phyloP scores from a whole-genome alignment of 2,113 vertebrate species.

The Osmerus mordax region DNA sequence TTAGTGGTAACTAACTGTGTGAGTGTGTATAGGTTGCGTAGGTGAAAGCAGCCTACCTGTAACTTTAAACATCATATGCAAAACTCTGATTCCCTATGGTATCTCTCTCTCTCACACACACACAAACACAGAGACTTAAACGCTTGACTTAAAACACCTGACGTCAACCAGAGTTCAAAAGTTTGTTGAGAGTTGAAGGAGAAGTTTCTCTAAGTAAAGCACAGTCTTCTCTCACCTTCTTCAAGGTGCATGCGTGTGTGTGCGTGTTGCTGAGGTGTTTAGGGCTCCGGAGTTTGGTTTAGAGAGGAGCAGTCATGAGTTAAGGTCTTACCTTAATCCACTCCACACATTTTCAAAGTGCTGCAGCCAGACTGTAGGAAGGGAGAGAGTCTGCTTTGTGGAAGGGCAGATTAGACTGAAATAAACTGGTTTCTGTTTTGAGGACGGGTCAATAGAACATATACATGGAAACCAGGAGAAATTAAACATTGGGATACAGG shows the following conservation, averaged over 20 bases:
- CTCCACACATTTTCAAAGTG: constrained; percentile 60
- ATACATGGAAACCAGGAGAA: background rate
- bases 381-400: constrained; percentile 58
- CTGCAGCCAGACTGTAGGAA: constrained; percentile 50
- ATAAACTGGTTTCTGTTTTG: constrained; percentile 55
- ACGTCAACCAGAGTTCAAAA: constrained; percentile 22
- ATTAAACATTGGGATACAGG: constrained; percentile 15
- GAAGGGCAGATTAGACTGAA: constrained; percentile 63
- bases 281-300: constrained; percentile 46
- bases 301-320: constrained; percentile 47
- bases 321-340: constrained; percentile 66
- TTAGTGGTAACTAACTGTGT: no score
- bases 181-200: constrained; percentile 33
- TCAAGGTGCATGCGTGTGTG: constrained; percentile 21
- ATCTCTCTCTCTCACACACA: background rate
- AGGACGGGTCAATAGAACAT: constrained; percentile 35
- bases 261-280: constrained; percentile 41
- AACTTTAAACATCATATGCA: no score
- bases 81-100: no score
- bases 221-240: background rate
- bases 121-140: background rate
- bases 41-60: no score
- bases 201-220: constrained; percentile 35
- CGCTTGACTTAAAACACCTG: background rate
- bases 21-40: no score